These are phyloP conservation scores for Odontamblyopus rebecca DNA, from an alignment of 2,797 vertebrate genomes.

Conservation along the genomic window DNA sequence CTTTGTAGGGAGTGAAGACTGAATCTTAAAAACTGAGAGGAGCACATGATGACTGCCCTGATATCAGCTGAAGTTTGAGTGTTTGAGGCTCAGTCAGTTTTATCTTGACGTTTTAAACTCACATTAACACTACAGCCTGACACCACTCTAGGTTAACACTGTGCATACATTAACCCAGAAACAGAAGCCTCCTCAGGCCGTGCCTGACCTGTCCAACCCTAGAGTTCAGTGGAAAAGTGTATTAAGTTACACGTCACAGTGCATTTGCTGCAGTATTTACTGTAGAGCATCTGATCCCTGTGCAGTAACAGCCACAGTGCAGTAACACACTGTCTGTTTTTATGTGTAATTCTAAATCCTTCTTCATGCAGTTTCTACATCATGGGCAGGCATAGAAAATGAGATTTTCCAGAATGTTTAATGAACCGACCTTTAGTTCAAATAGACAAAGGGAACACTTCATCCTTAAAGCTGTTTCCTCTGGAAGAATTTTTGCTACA, in stretches of 20 bases:
- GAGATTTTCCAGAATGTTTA: conserved; percentile 72
- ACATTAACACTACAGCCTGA: neutral
- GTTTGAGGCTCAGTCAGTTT: too few species aligned
- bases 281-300: conserved; percentile 53
- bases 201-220: conserved; percentile 41
- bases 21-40: too few species aligned
- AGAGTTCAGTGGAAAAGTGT: conserved; percentile 1
- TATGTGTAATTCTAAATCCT: conserved; percentile 67
- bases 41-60: too few species aligned
- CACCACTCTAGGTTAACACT: neutral
- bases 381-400: conserved; percentile 56
- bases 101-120: neutral
- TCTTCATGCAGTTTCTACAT: conserved; percentile 53
- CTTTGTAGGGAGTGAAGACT: too few species aligned
- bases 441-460: conserved; percentile 66
- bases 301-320: conserved; percentile 61
- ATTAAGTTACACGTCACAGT: conserved; percentile 47
- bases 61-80: too few species aligned
- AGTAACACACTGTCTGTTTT: conserved; percentile 62
- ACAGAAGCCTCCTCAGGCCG: neutral
- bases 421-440: conserved; percentile 65
- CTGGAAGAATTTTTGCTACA: conserved; percentile 47
- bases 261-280: conserved; percentile 69
- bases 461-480: conserved; percentile 52
- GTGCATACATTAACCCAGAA: neutral